phyloP scores from a whole-genome alignment of 2,888 invertebrate genomes.

The Ceramica pisi region DNA sequence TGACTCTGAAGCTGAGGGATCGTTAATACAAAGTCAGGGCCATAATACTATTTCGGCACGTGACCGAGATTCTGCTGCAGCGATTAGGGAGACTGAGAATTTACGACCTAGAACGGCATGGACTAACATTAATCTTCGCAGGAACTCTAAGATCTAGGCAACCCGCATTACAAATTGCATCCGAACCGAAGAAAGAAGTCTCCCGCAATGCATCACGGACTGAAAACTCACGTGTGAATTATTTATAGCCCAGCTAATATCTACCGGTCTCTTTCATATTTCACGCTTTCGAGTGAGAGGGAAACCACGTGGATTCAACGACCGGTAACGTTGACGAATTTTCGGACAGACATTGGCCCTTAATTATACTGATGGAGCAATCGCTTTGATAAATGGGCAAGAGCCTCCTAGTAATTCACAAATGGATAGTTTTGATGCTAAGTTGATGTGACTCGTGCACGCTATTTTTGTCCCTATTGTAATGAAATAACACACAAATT shows the following conservation, averaged over 20 bases:
- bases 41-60: conserved; percentile 40
- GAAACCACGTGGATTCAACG: conserved; percentile 22
- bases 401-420: conserved; percentile 49
- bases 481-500: conserved; percentile 24
- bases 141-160: conserved; percentile 23
- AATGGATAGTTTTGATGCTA: conserved; percentile 37
- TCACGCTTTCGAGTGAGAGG: conserved; percentile 36
- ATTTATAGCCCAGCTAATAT: conserved; percentile 39
- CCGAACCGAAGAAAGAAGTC: conserved; percentile 41
- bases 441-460: conserved; percentile 42
- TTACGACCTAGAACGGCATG: conserved; percentile 20
- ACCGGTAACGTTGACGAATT: conserved; percentile 32
- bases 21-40: conserved; percentile 32
- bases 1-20: conserved; percentile 14
- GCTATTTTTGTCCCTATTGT: conserved; percentile 43
- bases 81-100: conserved; percentile 33
- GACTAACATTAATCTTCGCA: conserved; percentile 27
- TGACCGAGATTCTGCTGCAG: conserved; percentile 41
- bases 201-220: conserved; percentile 39
- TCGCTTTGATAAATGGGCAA: conserved; percentile 65
- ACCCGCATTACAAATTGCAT: conserved; percentile 39
- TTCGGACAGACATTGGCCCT: conserved; percentile 19
- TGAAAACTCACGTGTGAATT: conserved; percentile 45
- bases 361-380: conserved; percentile 62
- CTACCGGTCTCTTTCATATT: conserved; percentile 27